Evolutionary conservation across 2,113 vertebrate genomes (phyloP), one percentile per base, ranked within the genome.

Genomic region (Stigmatopora nigra): DNA sequence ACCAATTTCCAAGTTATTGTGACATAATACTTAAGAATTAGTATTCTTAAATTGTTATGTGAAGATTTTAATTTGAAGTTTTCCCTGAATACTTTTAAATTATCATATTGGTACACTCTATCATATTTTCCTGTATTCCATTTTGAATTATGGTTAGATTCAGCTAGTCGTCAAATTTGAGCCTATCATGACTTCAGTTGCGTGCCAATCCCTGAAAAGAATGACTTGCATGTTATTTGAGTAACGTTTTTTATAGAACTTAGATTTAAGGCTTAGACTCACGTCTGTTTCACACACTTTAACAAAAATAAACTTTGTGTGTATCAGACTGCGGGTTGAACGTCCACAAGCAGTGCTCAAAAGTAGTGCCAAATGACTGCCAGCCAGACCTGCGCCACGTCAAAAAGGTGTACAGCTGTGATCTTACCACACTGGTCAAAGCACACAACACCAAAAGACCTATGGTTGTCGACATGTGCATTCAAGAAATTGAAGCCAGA

Each of bases 401-500:
- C 48, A 91, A 91, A 84, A 90, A 90, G 78, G 91, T 92, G 44
- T 92, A 98, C 90, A 99, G 97, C 89, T 99, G 97, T 70, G 97
- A 99, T 88, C 93, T 99, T 31, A 99, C 97, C 3, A 99, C 96
- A 0, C 92, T 99, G 52, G 96, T 99, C 70, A 98, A 97, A 89
- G 96, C 96, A 47, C 96, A 95, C 85, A 95, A 94, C 85, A 88
- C 93, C 2, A 98, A 97, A 72, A 76, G 96, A 71, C 97, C 97
- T 9, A 98, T 99, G 97, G 96, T 99, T 66, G 96, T 99, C 16
- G 95, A 98, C 84, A 99, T 99, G 97, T 99, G 97, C 89, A 95
- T 99, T 83, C 92, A 96, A 81, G 97, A 99, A 75, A 94, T 99
- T 22, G 97, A 99, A 72, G 91, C 92, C 3, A 88, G 97, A 94